Evolutionary conservation across 2,113 vertebrate species (phyloP).

Genomic region (Chrysemys picta): DNA sequence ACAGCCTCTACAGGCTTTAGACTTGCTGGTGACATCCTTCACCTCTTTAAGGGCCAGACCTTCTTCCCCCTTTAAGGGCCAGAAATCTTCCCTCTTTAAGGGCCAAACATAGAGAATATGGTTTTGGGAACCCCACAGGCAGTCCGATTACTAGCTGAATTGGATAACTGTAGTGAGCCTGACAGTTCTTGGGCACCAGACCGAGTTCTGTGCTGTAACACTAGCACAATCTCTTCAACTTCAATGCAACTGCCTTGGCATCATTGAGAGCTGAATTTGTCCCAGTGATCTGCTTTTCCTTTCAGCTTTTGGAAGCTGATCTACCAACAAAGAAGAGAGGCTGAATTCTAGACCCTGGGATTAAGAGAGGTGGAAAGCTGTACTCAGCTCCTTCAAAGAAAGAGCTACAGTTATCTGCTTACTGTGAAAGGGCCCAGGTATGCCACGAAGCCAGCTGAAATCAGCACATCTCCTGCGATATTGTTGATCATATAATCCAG

Average conservation of each 20-base stretch:
- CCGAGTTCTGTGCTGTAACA: not conserved
- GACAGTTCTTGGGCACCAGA: not conserved
- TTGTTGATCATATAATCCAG: conserved; percentile 88
- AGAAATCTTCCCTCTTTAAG: not conserved
- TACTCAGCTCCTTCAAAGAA: rapidly evolving
- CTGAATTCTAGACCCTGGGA: not conserved
- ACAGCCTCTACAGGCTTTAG: not conserved
- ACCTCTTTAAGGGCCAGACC: not conserved
- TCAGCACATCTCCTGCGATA: conserved; percentile 86
- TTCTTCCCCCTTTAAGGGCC: not conserved
- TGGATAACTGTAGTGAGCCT: not conserved
- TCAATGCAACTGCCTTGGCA: not conserved
- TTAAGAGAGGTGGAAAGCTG: not conserved
- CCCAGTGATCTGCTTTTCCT: not conserved
- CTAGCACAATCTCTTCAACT: not conserved
- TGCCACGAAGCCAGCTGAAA: conserved; percentile 88
- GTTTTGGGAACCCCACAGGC: not conserved
- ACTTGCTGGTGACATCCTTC: not conserved
- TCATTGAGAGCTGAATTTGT: not conserved
- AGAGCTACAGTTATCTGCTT: conserved; percentile 47
- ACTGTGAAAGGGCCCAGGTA: conserved; percentile 96
- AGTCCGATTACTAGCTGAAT: not conserved
- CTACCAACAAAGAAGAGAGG: not conserved
- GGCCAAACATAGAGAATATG: not conserved
- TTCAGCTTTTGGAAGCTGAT: not conserved